Evolutionary conservation across 2,113 vertebrate genomes (phyloP).

Genomic region (Nasalis larvatus): DNA sequence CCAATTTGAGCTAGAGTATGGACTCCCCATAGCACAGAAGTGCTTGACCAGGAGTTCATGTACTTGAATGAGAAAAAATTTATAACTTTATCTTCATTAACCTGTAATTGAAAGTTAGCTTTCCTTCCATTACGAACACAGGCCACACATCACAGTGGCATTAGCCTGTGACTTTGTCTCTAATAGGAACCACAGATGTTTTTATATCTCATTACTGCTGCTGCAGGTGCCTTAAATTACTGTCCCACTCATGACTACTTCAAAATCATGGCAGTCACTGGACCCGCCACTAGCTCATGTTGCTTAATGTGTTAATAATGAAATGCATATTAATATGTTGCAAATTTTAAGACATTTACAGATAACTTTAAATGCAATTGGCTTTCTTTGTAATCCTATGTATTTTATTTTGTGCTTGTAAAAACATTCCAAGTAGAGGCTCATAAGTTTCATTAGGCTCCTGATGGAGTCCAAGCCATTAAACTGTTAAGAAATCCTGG

Average conservation of each 20-base stretch:
- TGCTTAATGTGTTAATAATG: slow-evolving; percentile 28
- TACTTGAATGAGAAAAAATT: not conserved
- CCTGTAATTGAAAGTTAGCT: not conserved
- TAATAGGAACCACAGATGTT: not conserved
- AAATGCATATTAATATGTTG: not conserved
- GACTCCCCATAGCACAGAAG: not conserved
- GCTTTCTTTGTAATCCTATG: not conserved
- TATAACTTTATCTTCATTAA: not conserved
- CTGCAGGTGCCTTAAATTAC: slow-evolving; percentile 22
- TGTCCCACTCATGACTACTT: not conserved
- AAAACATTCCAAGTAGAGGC: slow-evolving; percentile 1
- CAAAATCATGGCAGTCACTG: not conserved
- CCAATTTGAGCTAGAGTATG: not conserved
- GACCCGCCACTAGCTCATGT: not conserved
- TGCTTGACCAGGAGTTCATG: not conserved
- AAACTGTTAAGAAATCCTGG: slow-evolving; percentile 1
- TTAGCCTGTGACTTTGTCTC: slow-evolving; percentile 12
- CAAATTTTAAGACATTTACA: not conserved
- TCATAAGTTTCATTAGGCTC: not conserved
- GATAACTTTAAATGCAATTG: slow-evolving; percentile 10
- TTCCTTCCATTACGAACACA: not conserved
- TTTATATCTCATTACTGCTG: not conserved
- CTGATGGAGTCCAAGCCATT: not conserved
- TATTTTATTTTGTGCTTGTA: slow-evolving; percentile 41
- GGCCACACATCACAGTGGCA: not conserved